phyloP scores from a whole-genome alignment of 2,113 vertebrate species.

The Nicator chloris region DNA sequence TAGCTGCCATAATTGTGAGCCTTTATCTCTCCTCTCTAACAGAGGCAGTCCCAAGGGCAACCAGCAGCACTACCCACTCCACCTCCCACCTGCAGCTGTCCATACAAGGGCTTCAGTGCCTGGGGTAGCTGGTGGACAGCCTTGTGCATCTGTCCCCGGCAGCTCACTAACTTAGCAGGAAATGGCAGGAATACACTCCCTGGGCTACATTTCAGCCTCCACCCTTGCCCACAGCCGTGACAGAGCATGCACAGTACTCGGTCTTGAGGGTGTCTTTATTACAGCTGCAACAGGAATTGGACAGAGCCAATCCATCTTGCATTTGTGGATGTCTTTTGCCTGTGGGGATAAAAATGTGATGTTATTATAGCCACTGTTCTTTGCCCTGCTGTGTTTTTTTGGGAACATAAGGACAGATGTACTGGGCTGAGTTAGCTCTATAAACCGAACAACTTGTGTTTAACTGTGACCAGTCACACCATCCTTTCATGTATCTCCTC shows the following conservation, averaged over 20 bases:
- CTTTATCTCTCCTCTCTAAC: neutral
- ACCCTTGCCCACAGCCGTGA: neutral
- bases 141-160: neutral
- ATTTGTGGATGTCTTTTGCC: neutral
- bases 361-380: neutral
- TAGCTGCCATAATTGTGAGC: neutral
- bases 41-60: neutral
- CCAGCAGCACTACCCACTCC: neutral
- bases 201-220: neutral
- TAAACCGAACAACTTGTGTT: neutral
- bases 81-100: neutral
- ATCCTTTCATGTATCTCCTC: neutral
- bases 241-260: accelerated
- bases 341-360: neutral
- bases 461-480: neutral
- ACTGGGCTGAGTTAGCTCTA: neutral
- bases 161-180: neutral
- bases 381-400: neutral
- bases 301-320: neutral
- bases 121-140: neutral
- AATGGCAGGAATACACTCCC: neutral
- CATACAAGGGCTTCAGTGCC: neutral
- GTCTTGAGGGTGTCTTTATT: neutral
- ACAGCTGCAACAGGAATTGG: neutral
- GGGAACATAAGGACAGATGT: neutral